phyloP scores from a whole-genome alignment of 1,140 invertebrate genomes.

The Heliconius hewitsoni region DNA sequence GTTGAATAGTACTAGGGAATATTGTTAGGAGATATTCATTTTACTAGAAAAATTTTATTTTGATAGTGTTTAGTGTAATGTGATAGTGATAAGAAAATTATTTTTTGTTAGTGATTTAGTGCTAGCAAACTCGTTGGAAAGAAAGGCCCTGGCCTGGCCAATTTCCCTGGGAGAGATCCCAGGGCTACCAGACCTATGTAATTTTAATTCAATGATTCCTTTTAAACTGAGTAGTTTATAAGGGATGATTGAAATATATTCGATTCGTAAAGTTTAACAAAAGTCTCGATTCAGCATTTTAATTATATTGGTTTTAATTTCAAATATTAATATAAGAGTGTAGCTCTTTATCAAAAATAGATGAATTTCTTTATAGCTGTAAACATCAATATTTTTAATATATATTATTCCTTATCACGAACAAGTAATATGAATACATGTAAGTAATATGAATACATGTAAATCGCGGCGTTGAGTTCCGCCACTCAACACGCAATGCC shows the following conservation, averaged over 20 bases:
- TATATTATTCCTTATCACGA: too few species aligned
- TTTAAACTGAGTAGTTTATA: too few species aligned
- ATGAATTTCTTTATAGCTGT: neutral
- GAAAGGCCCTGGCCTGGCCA: too few species aligned
- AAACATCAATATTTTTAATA: too few species aligned
- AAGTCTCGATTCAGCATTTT: neutral
- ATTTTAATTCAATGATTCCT: too few species aligned
- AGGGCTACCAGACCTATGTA: too few species aligned
- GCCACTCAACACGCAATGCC: too few species aligned
- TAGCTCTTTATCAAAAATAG: neutral
- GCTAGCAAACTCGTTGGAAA: too few species aligned
- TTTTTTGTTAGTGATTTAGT: neutral
- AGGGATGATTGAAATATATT: neutral
- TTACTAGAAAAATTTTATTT: slow-evolving; percentile 2
- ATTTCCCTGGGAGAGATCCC: too few species aligned
- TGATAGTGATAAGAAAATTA: neutral
- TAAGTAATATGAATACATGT: too few species aligned
- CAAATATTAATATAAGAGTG: neutral
- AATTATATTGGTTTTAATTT: neutral
- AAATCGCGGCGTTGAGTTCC: too few species aligned
- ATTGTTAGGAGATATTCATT: neutral
- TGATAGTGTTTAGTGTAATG: neutral
- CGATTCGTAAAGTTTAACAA: neutral
- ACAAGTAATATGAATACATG: too few species aligned
- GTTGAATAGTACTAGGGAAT: slow-evolving; percentile 6